Evolutionary conservation across 2,113 vertebrate genomes (phyloP).

Genomic region (Phylloscopus trochiloides): DNA sequence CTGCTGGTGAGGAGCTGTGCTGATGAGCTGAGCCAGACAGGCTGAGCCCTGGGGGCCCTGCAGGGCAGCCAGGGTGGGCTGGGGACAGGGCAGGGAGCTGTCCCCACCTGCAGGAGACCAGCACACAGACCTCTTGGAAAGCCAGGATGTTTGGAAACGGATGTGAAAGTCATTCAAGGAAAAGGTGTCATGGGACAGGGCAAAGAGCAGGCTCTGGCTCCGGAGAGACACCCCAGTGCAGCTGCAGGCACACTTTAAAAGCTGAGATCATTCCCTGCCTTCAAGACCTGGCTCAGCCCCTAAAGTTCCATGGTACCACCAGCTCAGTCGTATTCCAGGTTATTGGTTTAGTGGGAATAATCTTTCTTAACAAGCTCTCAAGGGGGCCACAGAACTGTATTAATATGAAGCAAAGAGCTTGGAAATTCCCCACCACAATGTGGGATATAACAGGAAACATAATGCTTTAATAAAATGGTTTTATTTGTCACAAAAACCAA

Average conservation of each 20-base stretch:
- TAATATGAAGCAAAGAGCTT: not conserved
- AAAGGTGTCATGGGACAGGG: not conserved
- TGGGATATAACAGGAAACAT: not conserved
- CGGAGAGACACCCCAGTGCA: not conserved
- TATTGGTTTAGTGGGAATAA: not conserved
- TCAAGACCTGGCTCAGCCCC: not conserved
- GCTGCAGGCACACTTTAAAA: not conserved
- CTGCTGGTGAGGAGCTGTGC: not conserved
- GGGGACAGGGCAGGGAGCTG: not conserved
- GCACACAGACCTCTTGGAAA: not conserved
- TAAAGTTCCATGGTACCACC: not conserved
- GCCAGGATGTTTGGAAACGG: not conserved
- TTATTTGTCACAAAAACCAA: not conserved
- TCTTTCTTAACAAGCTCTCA: not conserved
- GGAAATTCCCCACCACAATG: not conserved
- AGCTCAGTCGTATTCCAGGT: not conserved
- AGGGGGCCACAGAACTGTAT: not conserved
- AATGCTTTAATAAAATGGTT: not conserved
- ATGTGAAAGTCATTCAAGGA: not conserved
- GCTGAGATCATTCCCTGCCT: not conserved
- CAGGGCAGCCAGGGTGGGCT: not conserved
- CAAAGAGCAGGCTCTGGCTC: not conserved
- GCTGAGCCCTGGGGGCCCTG: not conserved
- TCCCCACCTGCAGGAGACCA: not conserved
- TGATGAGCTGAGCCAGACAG: not conserved